Evolutionary conservation across 2,113 vertebrate genomes (phyloP), one percentile per base, ranked within the genome.

Genomic region (Pangasianodon gigas): DNA sequence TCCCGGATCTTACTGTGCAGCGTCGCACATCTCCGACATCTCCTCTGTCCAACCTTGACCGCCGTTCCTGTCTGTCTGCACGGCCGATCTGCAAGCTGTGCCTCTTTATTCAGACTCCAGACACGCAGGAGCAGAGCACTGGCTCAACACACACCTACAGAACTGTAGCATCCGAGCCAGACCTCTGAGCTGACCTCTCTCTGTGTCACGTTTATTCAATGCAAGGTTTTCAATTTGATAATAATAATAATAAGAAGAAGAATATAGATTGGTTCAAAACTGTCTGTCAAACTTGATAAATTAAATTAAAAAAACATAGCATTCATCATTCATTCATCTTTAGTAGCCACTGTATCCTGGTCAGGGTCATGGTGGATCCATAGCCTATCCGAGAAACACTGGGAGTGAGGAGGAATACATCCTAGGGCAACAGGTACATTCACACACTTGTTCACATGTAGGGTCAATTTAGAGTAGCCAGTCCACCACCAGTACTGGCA

Each of bases 41-140:
- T 85, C 41, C 83, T 69, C 44, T 44, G 44, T 71, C 56, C 65
- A 65, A 87, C 88, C 90, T 87, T 87, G 88, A 87, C 85, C 56
- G 11, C 52, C 84, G 19, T 44, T 67, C 62, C 62, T 29, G 56
- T 84, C 62, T 41, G 79, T 48, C 88, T 85, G 67, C 60, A 58
- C 29, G 37, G 88, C 21, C 46, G 62, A 41, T 48, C 32, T 71
- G 77, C 75, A 77, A 75, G 84, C 75, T 65, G 84, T 58, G 84
- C 7, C 32, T 86, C 84, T 69, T 44, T 54, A 87, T 82, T 82
- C 86, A 62, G 24, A 90, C 85, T 90, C 88, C 11, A 90, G 85
- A 37, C 80, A 89, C 67, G 32, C 87, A 89, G 48, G 32, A 37
- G 19, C 81, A 52, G 60, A 67, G 52, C 65, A n/a, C 90, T 13